phyloP scores from a whole-genome alignment of 2,888 invertebrate species.

The Limnephilus rhombicus region DNA sequence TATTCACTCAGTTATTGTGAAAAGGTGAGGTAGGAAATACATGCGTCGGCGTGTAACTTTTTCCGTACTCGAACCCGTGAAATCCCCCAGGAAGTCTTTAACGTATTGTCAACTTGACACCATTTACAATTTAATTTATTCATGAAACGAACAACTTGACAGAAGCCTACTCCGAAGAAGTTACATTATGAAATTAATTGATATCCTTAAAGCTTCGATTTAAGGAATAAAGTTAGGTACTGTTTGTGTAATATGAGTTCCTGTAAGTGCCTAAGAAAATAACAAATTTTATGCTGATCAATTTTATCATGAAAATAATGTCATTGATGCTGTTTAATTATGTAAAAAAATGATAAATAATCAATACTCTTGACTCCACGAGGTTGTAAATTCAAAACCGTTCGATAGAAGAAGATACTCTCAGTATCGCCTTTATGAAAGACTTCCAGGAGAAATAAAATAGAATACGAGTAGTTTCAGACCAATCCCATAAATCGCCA shows the following conservation, averaged over 20 bases:
- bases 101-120: neutral
- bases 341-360: neutral
- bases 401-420: neutral
- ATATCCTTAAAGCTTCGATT: neutral
- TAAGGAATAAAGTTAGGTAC: neutral
- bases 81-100: neutral
- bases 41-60: neutral
- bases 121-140: neutral
- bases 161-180: neutral
- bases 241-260: neutral
- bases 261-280: neutral
- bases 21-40: neutral
- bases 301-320: neutral
- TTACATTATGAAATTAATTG: neutral
- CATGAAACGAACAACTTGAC: neutral
- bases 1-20: neutral
- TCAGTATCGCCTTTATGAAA: neutral
- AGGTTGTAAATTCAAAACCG: neutral
- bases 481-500: too few species aligned
- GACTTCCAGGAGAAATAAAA: neutral
- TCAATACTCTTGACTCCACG: neutral
- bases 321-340: neutral
- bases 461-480: neutral
- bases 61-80: neutral
- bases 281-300: neutral